Conservation (phyloP, 1,140 invertebrate species). For the Euglossa dilemma region DNA sequence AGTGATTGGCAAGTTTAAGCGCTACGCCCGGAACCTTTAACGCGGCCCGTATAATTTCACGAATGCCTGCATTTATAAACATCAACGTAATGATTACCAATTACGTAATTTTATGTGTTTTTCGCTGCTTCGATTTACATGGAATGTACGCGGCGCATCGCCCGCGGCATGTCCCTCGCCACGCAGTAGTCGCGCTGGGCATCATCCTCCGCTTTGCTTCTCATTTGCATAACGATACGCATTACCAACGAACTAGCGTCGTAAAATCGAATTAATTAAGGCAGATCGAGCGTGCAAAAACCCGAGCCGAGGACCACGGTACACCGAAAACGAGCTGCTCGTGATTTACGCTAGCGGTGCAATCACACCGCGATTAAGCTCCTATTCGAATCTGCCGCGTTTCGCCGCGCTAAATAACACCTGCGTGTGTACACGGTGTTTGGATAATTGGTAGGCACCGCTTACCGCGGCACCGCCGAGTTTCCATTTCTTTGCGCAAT, state of each 20-base stretch:
- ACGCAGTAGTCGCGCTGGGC: neutral
- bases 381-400: neutral
- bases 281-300: neutral
- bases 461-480: too few species aligned
- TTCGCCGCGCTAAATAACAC: too few species aligned
- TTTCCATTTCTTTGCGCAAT: too few species aligned
- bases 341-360: neutral
- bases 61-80: slow-evolving; percentile 41
- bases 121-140: slow-evolving; percentile 19
- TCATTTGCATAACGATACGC: slow-evolving; percentile 37
- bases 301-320: too few species aligned
- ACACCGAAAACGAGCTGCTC: neutral
- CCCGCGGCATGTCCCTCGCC: neutral
- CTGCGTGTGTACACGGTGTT: too few species aligned
- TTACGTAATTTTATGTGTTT: slow-evolving; percentile 52
- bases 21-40: neutral
- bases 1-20: slow-evolving; percentile 36
- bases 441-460: too few species aligned
- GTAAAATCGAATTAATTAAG: slow-evolving; percentile 30
- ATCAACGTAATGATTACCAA: slow-evolving; percentile 43
- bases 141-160: slow-evolving; percentile 10
- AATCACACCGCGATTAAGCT: neutral
- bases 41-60: slow-evolving; percentile 28
- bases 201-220: neutral
- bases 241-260: slow-evolving; percentile 17